These are phyloP conservation scores for Anodontia alba DNA, from an alignment of 2,888 invertebrate genomes.

Conservation along the genomic window DNA sequence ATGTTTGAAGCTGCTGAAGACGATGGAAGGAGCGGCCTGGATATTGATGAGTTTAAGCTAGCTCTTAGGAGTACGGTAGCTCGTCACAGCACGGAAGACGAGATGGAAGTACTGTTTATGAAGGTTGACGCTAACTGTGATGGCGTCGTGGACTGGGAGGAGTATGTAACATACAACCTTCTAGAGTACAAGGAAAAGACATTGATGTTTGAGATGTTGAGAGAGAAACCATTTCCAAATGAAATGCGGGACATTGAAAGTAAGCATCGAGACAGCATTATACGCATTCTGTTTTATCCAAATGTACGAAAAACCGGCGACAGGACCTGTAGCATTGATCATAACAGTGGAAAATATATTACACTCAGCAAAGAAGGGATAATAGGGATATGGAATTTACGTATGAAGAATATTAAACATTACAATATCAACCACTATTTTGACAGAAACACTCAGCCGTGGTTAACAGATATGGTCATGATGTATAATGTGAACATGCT, in stretches of 20 bases:
- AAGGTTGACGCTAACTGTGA: slow-evolving; percentile 86
- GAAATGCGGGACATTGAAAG: slow-evolving; percentile 87
- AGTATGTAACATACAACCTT: slow-evolving; percentile 91
- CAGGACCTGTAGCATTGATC: slow-evolving; percentile 82
- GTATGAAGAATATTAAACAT: slow-evolving; percentile 87
- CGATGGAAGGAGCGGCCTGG: slow-evolving; percentile 71
- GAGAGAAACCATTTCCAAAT: slow-evolving; percentile 72
- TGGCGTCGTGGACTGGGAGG: slow-evolving; percentile 89
- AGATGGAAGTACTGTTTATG: slow-evolving; percentile 80
- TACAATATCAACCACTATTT: slow-evolving; percentile 77
- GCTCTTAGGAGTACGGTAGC: slow-evolving; percentile 77
- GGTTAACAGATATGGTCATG: slow-evolving; percentile 91
- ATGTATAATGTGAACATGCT: slow-evolving; percentile 92
- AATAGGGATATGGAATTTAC: slow-evolving; percentile 91
- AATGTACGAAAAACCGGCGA: slow-evolving; percentile 58
- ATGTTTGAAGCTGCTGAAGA: slow-evolving; percentile 74
- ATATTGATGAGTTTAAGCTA: slow-evolving; percentile 76
- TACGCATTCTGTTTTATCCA: slow-evolving; percentile 83
- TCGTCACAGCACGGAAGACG: slow-evolving; percentile 70
- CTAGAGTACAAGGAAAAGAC: slow-evolving; percentile 87
- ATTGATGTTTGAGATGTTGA: slow-evolving; percentile 74
- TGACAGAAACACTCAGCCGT: slow-evolving; percentile 87
- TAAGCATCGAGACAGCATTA: slow-evolving; percentile 89
- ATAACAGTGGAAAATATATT: slow-evolving; percentile 90
- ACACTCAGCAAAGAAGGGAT: slow-evolving; percentile 91